Conservation (phyloP, 2,888 invertebrate genomes). For the Oxycera nigricornis region DNA sequence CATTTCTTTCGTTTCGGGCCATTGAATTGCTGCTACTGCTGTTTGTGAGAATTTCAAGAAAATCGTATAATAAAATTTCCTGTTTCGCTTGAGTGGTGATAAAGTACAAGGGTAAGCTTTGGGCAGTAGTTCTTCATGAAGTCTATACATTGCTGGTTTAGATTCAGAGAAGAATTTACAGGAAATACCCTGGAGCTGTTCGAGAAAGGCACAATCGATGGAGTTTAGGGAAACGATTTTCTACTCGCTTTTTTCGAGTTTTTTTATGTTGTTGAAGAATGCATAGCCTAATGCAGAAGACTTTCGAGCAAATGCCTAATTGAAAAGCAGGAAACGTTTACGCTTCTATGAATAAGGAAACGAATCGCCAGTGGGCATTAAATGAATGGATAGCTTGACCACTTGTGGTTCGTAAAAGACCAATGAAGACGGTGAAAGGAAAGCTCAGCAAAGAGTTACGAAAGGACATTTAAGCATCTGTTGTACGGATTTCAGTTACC, state of each 20-base stretch:
- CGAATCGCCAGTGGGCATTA: not conserved
- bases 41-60: slow-evolving; percentile 28
- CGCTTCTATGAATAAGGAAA: not conserved
- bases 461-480: too few species aligned
- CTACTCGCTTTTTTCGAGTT: not conserved
- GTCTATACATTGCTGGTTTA: not conserved
- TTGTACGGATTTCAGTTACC: too few species aligned
- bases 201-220: not conserved
- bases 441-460: too few species aligned
- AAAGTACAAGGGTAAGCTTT: slow-evolving; percentile 10
- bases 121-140: not conserved
- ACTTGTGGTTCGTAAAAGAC: not conserved
- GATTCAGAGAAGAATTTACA: not conserved
- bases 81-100: slow-evolving; percentile 29
- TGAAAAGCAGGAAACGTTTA: slow-evolving; percentile 31
- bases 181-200: not conserved
- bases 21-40: slow-evolving; percentile 22
- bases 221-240: not conserved
- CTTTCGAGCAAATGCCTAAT: slow-evolving; percentile 22
- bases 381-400: not conserved
- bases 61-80: slow-evolving; percentile 35
- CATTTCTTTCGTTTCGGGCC: slow-evolving; percentile 31
- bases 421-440: slow-evolving; percentile 2
- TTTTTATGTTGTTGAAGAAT: not conserved
- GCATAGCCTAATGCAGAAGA: slow-evolving; percentile 19